Conservation (phyloP, 2,888 invertebrate genomes). For the Chymomyza caudatula region DNA sequence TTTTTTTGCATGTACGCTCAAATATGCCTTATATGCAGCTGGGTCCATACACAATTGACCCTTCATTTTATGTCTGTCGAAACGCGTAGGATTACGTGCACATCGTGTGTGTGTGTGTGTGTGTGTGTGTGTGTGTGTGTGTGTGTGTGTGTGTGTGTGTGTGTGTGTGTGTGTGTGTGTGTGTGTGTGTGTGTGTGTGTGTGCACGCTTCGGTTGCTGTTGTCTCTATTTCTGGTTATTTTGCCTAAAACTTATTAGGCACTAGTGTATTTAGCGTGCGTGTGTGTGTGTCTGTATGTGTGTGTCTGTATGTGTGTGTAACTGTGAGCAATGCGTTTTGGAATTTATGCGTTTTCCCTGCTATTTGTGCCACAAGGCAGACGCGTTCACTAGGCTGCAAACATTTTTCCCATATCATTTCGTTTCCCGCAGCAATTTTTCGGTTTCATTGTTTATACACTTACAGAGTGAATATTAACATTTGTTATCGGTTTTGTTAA, state of each 20-base stretch:
- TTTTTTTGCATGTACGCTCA: constrained; percentile 54
- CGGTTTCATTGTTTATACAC: background rate
- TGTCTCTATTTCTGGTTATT: constrained; percentile 42
- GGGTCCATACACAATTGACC: constrained; percentile 17
- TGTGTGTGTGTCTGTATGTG: constrained; percentile 28
- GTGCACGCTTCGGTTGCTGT: constrained; percentile 30
- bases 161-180: no score
- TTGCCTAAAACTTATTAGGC: constrained; percentile 69
- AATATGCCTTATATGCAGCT: constrained; percentile 61
- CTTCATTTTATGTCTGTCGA: no score
- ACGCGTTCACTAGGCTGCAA: background rate
- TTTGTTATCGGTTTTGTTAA: no score
- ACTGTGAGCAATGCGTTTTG: constrained; percentile 36
- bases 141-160: no score
- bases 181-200: constrained; percentile 24
- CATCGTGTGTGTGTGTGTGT: no score
- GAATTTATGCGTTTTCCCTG: background rate
- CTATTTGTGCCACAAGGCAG: constrained; percentile 10
- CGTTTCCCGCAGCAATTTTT: constrained; percentile 29
- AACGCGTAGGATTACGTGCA: no score
- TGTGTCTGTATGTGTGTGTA: constrained; percentile 30
- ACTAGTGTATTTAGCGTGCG: constrained; percentile 63
- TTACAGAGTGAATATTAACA: background rate
- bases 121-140: no score
- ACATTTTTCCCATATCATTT: constrained; percentile 30